Conservation (phyloP, 2,113 vertebrate genomes). For the Myrmecobius fasciatus region DNA sequence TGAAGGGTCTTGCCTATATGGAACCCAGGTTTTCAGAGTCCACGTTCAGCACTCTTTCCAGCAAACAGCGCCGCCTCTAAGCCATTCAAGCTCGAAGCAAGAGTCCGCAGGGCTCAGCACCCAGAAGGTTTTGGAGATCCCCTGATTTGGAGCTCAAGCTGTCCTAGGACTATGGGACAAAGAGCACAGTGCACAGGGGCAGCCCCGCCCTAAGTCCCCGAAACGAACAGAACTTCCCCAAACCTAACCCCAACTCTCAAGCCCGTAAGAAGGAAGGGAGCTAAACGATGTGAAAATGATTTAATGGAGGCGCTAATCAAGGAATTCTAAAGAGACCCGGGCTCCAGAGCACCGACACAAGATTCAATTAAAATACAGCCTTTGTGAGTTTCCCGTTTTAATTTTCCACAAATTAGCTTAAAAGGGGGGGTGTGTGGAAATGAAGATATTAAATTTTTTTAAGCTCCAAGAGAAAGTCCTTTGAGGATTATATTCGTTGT, state of each 20-base stretch:
- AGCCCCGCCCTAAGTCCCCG: neutral
- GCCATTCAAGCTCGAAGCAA: neutral
- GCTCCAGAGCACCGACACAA: slow-evolving; percentile 77
- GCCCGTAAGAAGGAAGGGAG: neutral
- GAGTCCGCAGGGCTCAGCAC: neutral
- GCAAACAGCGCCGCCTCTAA: neutral
- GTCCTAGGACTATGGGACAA: neutral
- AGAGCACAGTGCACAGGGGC: neutral
- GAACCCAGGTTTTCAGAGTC: neutral
- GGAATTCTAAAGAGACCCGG: slow-evolving; percentile 81
- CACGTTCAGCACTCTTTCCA: neutral
- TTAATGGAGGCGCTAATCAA: slow-evolving; percentile 84
- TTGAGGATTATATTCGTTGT: slow-evolving; percentile 82
- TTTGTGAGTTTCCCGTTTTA: slow-evolving; percentile 84
- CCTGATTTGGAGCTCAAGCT: neutral
- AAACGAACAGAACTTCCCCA: neutral
- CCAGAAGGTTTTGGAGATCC: neutral
- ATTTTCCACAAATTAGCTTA: slow-evolving; percentile 89
- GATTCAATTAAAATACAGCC: slow-evolving; percentile 87
- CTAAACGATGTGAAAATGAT: slow-evolving; percentile 72
- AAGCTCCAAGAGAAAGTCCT: slow-evolving; percentile 83
- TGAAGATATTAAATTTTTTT: slow-evolving; percentile 83
- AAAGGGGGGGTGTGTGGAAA: slow-evolving; percentile 85
- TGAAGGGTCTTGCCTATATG: neutral
- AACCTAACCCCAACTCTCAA: neutral